phyloP scores from a whole-genome alignment of 2,888 invertebrate genomes.

The Cataglyphis livida region DNA sequence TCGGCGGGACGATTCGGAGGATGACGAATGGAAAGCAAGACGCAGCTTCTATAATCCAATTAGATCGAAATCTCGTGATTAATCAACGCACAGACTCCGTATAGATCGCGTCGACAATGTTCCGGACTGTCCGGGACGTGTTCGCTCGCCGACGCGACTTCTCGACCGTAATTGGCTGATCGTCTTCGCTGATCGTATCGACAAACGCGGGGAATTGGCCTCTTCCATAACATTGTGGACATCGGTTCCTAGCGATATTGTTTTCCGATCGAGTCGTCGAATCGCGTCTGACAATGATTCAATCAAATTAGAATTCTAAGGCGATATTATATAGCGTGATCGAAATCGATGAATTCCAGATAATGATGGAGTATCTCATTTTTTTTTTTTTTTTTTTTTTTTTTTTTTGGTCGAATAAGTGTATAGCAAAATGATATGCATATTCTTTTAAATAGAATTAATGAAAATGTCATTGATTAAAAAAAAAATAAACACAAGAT shows the following conservation, averaged over 20 bases:
- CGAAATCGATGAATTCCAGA: too few relatives aligned
- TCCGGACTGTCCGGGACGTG: slow-evolving; percentile 45
- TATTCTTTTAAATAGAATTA: too few relatives aligned
- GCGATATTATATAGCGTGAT: background rate
- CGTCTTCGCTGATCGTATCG: slow-evolving; percentile 72
- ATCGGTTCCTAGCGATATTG: slow-evolving; percentile 10
- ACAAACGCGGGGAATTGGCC: slow-evolving; percentile 67
- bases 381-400: too few relatives aligned
- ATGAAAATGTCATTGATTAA: too few relatives aligned
- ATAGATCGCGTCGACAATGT: slow-evolving; percentile 59
- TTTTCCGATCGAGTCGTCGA: slow-evolving; percentile 31
- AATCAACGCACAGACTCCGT: slow-evolving; percentile 72
- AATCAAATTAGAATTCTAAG: background rate
- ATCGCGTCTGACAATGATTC: slow-evolving; percentile 13
- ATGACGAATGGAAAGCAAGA: slow-evolving; percentile 72
- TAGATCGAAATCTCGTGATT: slow-evolving; percentile 80
- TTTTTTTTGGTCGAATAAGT: too few relatives aligned
- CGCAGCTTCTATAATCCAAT: slow-evolving; percentile 78
- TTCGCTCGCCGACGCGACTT: slow-evolving; percentile 33
- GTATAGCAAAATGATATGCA: background rate
- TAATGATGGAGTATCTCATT: too few relatives aligned
- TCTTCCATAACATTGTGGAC: slow-evolving; percentile 58
- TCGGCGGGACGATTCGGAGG: slow-evolving; percentile 56
- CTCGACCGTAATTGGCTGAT: slow-evolving; percentile 72
- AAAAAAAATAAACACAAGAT: too few relatives aligned